phyloP scores from a whole-genome alignment of 2,113 vertebrate species.

The Ranitomeya imitator region DNA sequence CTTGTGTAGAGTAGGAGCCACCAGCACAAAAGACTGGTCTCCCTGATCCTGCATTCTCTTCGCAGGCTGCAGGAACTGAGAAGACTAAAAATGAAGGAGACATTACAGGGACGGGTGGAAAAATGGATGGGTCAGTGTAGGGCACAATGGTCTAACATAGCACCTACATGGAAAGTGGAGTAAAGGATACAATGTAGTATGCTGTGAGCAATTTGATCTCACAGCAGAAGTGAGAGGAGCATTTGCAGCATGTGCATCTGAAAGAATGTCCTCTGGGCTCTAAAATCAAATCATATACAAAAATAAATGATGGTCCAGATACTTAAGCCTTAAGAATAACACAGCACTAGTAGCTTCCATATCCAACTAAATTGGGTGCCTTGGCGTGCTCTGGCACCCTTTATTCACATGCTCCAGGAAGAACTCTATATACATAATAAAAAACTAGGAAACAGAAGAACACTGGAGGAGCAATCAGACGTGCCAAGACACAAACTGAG shows the following conservation, averaged over 20 bases:
- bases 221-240: not conserved
- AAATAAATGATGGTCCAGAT: not conserved
- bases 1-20: too few relatives aligned
- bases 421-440: not conserved
- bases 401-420: not conserved
- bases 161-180: too few relatives aligned
- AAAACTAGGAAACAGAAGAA: not conserved
- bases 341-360: too few relatives aligned
- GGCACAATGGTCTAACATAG: not conserved
- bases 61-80: not conserved
- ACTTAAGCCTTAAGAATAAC: not conserved
- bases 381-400: not conserved
- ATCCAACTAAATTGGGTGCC: not conserved
- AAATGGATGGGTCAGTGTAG: not conserved
- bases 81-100: not conserved
- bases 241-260: not conserved
- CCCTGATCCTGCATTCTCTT: too few relatives aligned
- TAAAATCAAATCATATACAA: not conserved
- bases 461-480: not conserved
- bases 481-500: conserved; percentile 10
- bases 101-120: not conserved
- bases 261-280: not conserved
- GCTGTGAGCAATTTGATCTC: too few relatives aligned
- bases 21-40: too few relatives aligned
- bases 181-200: not conserved